Evolutionary conservation across 2,113 vertebrate genomes (phyloP).

Genomic region (Synchiropus splendidus): DNA sequence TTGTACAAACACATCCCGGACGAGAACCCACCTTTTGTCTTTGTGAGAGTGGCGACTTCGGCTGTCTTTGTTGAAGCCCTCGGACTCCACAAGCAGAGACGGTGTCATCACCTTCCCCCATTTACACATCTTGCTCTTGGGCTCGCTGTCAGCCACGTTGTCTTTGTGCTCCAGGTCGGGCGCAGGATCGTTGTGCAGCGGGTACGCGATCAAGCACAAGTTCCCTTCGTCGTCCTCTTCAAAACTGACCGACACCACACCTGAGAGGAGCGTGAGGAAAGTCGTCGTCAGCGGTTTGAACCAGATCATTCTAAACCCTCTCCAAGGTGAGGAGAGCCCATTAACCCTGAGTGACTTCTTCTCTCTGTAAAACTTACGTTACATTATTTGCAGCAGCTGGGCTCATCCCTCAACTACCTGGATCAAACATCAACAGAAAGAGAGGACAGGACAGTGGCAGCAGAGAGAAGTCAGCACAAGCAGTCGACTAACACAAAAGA

Average conservation of each 20-base stretch:
- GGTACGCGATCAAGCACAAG: constrained; percentile 90
- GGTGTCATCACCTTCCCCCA: constrained; percentile 80
- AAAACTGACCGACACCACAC: constrained; percentile 91
- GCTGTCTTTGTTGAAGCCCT: constrained; percentile 74
- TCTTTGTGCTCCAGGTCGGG: constrained; percentile 80
- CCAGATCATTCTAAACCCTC: too few relatives aligned
- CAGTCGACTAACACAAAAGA: too few relatives aligned
- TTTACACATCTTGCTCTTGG: constrained; percentile 80
- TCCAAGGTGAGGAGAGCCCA: too few relatives aligned
- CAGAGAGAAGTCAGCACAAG: too few relatives aligned
- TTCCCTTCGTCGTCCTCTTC: constrained; percentile 95
- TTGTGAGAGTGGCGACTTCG: constrained; percentile 77
- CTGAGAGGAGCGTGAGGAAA: constrained; percentile 43
- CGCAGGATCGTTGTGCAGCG: constrained; percentile 78
- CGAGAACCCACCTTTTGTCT: constrained; percentile 94
- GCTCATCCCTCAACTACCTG: background rate
- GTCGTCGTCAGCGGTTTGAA: too few relatives aligned
- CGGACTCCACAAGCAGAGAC: constrained; percentile 72
- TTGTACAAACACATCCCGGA: too few relatives aligned
- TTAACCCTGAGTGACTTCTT: background rate
- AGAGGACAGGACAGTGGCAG: background rate
- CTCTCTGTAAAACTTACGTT: background rate
- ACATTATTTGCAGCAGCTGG: background rate
- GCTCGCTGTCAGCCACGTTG: constrained; percentile 74
- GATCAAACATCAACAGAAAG: background rate